Evolutionary conservation across 2,113 vertebrate species (phyloP), one percentile per base, ranked within the genome.

Genomic region (Amphilophus citrinellus): DNA sequence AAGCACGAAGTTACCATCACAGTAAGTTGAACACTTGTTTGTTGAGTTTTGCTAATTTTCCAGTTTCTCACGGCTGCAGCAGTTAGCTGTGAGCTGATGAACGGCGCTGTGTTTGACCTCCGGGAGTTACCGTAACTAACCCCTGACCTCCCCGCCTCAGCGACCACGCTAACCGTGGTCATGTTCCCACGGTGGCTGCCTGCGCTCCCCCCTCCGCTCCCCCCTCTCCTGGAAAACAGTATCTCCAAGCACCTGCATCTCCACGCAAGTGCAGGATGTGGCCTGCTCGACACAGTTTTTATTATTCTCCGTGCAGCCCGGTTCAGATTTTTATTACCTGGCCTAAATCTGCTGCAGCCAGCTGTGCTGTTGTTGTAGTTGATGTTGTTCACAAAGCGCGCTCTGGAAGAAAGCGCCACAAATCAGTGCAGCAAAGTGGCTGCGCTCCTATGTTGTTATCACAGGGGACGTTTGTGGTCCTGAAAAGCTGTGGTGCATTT

Each of bases 1-100:
- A 97, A 96, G 92, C 97, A 98, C 77, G 98, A 99, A 91, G 95
- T 97, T 4, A 95, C 96, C 78, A 96, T 96, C 80, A 96, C 95
- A 82, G 96, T 97, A 91, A 96, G 96, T 96, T 80, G 35, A 83
- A 57, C 57, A 77, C 30, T 39, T 82, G 11, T 65, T 73, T 88
- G 39, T 57, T 32, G 3, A 11, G 57, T 88, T 79, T 53, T 15
- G 83, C 83, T 50, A 30, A 30, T 84, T 47, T 73, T 1, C 27
- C 7, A 10, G 13, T 13, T 9, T 71, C 10, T 4, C 7, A 10
- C 59, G 7, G 5, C 20, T 59, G 17, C 0, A 10, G n/a, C 8
- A 18, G 81, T 79, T 24, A 3, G 53, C 61, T 22, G 0, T 4
- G 35, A 8, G 65, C 5, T 65, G 3, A 15, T 22, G 2, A 20